Percentiles rank a stretch among this genome's conserved stretches.
Evolutionary conservation across 2,797 vertebrate genomes (phyloP).

Genomic region (Enteromius trimaculatus): DNA sequence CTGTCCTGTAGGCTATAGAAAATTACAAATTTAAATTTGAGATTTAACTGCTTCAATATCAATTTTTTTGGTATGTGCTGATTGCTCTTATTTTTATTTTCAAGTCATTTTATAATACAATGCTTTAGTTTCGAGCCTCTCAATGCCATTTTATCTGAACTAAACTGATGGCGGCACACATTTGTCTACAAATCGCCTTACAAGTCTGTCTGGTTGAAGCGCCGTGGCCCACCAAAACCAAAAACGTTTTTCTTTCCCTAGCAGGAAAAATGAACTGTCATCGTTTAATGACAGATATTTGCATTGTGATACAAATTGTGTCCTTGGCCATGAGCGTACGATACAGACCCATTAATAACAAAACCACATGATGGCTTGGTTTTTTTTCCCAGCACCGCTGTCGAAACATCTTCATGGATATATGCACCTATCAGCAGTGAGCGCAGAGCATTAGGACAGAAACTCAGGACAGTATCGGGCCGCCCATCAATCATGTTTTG

Average conservation of each 20-base stretch:
- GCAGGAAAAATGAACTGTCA: constrained; percentile 85
- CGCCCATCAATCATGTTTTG: constrained; percentile 77
- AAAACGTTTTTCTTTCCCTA: constrained; percentile 84
- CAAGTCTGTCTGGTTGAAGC: constrained; percentile 64
- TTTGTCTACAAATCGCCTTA: constrained; percentile 77
- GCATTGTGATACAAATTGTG: constrained; percentile 86
- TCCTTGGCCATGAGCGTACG: constrained; percentile 85
- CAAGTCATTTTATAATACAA: constrained; percentile 59
- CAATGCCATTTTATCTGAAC: constrained; percentile 66
- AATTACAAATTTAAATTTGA: background rate
- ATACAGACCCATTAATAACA: constrained; percentile 85
- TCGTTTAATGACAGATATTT: constrained; percentile 87
- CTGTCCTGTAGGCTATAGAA: background rate
- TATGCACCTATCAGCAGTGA: constrained; percentile 76
- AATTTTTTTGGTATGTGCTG: background rate
- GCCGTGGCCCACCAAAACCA: constrained; percentile 62
- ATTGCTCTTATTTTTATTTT: background rate
- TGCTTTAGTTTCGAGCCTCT: constrained; percentile 61
- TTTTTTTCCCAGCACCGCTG: constrained; percentile 66
- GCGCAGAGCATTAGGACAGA: constrained; percentile 80
- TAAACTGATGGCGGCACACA: constrained; percentile 75
- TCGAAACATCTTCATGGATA: constrained; percentile 75
- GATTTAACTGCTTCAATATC: background rate
- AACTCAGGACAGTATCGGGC: constrained; percentile 72
- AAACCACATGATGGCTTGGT: constrained; percentile 82